Percentiles rank a stretch among this genome's conserved stretches.
Evolutionary conservation across 2,113 vertebrate genomes (phyloP).

Genomic region (Albula glossodonta): DNA sequence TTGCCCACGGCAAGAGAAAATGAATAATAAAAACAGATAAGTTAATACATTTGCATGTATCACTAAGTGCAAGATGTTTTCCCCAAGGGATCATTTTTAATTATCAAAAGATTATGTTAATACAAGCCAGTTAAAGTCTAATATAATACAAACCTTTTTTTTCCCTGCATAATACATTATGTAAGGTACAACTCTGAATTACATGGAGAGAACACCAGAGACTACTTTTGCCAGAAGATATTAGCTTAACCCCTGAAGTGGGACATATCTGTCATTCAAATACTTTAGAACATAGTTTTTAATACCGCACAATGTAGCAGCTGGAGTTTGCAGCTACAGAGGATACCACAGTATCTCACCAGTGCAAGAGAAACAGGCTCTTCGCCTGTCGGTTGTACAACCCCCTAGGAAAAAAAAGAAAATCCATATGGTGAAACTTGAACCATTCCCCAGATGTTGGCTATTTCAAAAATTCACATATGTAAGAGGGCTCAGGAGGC

Average conservation of each 20-base stretch:
- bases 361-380: neutral
- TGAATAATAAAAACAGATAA: conserved; percentile 24
- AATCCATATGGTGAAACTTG: neutral
- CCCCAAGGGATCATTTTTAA: conserved; percentile 20
- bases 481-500: neutral
- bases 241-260: neutral
- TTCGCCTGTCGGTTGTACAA: neutral
- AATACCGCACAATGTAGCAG: neutral
- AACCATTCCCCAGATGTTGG: neutral
- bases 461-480: conserved; percentile 1
- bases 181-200: neutral
- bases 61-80: conserved; percentile 8
- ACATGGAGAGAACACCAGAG: neutral
- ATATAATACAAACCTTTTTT: neutral
- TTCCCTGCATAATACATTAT: neutral
- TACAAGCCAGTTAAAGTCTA: conserved; percentile 26
- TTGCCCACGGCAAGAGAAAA: conserved; percentile 22
- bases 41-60: conserved; percentile 21
- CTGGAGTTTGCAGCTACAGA: neutral
- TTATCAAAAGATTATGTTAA: conserved; percentile 23
- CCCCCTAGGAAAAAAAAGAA: neutral
- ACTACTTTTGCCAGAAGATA: neutral
- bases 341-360: neutral
- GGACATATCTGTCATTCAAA: neutral
- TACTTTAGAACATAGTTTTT: neutral